These are phyloP conservation scores for Ormyrus thymus DNA, from an alignment of 2,888 invertebrate species.

Conservation along the genomic window DNA sequence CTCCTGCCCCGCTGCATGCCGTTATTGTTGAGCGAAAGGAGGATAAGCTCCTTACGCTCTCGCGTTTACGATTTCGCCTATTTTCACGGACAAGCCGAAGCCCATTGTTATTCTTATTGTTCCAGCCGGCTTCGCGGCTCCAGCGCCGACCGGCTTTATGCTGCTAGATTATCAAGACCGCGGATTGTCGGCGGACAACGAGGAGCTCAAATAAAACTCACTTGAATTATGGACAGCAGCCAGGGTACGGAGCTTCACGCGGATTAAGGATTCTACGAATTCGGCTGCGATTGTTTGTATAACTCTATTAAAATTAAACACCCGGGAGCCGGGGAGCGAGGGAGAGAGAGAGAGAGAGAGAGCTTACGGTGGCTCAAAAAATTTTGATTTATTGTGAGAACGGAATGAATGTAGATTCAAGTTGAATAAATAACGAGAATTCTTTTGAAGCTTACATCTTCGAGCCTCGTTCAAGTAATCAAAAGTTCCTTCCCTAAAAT, in stretches of 20 bases:
- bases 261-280: constrained; percentile 1
- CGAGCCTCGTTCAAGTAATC: neutral
- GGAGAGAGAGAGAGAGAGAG: too few relatives aligned
- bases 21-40: constrained; percentile 20
- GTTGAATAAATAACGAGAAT: too few relatives aligned
- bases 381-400: too few relatives aligned
- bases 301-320: too few relatives aligned
- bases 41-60: constrained; percentile 35
- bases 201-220: constrained; percentile 1
- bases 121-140: too few relatives aligned
- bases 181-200: neutral
- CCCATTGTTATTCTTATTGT: constrained; percentile 16
- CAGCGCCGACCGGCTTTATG: neutral
- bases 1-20: constrained; percentile 4
- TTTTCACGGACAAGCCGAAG: neutral
- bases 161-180: neutral
- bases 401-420: too few relatives aligned
- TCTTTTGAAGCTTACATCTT: too few relatives aligned
- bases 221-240: neutral
- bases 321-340: too few relatives aligned
- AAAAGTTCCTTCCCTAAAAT: neutral
- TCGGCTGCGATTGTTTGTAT: too few relatives aligned
- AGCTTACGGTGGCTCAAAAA: too few relatives aligned
- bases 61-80: constrained; percentile 11
- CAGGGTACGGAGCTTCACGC: neutral